Evolutionary conservation across 2,888 invertebrate species (phyloP), one percentile per base, ranked within the genome.

Genomic region (Esperia sulphurella): DNA sequence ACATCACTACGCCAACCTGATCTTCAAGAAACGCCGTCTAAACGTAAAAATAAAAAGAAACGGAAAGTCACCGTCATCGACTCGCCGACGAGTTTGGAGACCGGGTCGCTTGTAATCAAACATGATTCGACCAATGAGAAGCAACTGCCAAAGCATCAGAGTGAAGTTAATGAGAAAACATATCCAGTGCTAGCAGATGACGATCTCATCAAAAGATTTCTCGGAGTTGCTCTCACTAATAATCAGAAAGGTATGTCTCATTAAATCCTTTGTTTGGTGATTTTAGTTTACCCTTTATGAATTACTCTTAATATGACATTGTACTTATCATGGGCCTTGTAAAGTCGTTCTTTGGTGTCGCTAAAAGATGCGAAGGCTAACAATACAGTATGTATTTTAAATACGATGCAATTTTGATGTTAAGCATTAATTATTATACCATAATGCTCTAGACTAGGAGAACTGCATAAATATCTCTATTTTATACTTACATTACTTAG

Each of bases 161-260:
- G 3, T 31, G 31, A 31, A 4, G 8, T 31, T 2, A 31, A 8
- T 31, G 21, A 21, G 5, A 31, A 31, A 3, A 39, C 39, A 53
- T 87, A 74, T 48, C 83, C 86, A 0, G 53, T 87, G 29, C 60
- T 89, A 3, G 74, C 74, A 14, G 61, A 88, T 57, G 57, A 73
- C 3, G 70, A 70, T 0, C 54, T 88, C 1, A 58, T 83, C 0
- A 56, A 65, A 12, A 71, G 60, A 49, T 83, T 86, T 38, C 49
- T 75, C 1, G 67, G 59, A 46, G 81, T 87, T 0, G 56, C 72
- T 0, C 61, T 87, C 63, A 75, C 59, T 30, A 88, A 88, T 54
- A 87, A 87, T 57, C 87, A 88, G 40, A 89, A 87, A 83, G 88
- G 88, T 87, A 63, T n/a, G n/a, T n/a, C n/a, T n/a, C n/a, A n/a